Conservation (phyloP, 2,797 vertebrate species). For the Vireo griseus region DNA sequence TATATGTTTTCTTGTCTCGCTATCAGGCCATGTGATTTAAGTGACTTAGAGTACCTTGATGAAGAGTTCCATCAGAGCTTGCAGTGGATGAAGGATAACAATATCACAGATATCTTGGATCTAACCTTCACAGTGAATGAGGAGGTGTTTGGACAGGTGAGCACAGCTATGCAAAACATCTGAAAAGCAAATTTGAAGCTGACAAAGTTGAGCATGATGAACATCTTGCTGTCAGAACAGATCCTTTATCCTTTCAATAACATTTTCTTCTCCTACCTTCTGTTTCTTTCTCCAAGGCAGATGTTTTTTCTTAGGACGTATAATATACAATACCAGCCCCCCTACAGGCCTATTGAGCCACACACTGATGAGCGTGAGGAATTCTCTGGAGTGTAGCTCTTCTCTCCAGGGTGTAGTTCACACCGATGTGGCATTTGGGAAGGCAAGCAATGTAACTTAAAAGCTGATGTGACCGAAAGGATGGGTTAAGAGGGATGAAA, state of each 20-base stretch:
- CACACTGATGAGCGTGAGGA: slow-evolving; percentile 25
- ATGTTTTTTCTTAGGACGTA: slow-evolving; percentile 24
- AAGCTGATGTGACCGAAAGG: slow-evolving; percentile 8
- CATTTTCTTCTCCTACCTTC: neutral
- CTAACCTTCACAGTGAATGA: slow-evolving; percentile 97
- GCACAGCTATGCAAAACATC: slow-evolving; percentile 7
- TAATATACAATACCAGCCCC: neutral
- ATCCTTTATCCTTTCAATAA: slow-evolving; percentile 18
- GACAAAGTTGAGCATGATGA: neutral
- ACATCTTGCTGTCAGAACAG: slow-evolving; percentile 26
- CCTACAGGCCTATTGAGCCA: slow-evolving; percentile 7
- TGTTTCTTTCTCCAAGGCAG: slow-evolving; percentile 7
- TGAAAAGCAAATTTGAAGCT: slow-evolving; percentile 14
- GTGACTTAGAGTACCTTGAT: slow-evolving; percentile 94
- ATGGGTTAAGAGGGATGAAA: neutral
- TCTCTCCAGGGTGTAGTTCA: neutral
- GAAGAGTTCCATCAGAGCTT: slow-evolving; percentile 98
- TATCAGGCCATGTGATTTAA: slow-evolving; percentile 89
- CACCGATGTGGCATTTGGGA: slow-evolving; percentile 16
- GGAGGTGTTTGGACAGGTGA: slow-evolving; percentile 97
- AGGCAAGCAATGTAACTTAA: neutral
- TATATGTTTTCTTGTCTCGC: neutral
- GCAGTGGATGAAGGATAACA: slow-evolving; percentile 99
- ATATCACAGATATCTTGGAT: slow-evolving; percentile 95
- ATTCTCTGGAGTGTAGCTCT: slow-evolving; percentile 7